Conservation (phyloP, 1,140 invertebrate species). For the Dreissena polymorpha region DNA sequence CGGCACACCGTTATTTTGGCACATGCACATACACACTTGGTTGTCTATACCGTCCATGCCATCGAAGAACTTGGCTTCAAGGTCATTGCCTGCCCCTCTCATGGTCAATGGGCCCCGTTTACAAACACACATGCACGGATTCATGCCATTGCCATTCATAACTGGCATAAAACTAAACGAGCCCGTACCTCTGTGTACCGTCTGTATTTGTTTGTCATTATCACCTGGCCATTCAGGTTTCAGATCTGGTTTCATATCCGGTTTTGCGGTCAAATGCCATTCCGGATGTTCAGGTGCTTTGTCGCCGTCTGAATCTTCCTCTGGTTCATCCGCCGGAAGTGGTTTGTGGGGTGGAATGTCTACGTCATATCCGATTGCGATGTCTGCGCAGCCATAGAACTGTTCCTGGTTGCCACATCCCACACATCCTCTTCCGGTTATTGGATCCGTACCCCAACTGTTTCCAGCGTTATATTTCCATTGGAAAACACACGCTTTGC, state of each 20-base stretch:
- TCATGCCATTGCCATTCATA: slow-evolving; percentile 51
- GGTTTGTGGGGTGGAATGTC: slow-evolving; percentile 37
- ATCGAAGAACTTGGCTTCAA: slow-evolving; percentile 45
- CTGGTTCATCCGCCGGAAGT: slow-evolving; percentile 49
- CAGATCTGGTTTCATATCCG: neutral
- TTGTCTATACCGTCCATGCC: slow-evolving; percentile 43
- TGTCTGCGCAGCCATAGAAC: slow-evolving; percentile 75
- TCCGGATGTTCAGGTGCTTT: slow-evolving; percentile 3
- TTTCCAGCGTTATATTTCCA: slow-evolving; percentile 78
- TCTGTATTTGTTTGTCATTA: slow-evolving; percentile 32
- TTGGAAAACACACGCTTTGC: slow-evolving; percentile 77
- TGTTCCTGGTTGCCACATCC: slow-evolving; percentile 75
- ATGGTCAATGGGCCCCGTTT: slow-evolving; percentile 41
- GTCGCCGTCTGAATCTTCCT: slow-evolving; percentile 30
- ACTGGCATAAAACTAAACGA: slow-evolving; percentile 52
- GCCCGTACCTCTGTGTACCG: slow-evolving; percentile 8
- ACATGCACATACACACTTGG: slow-evolving; percentile 58
- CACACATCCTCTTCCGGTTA: slow-evolving; percentile 64
- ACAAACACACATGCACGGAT: slow-evolving; percentile 53
- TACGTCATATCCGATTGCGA: slow-evolving; percentile 72
- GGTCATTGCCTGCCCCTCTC: neutral
- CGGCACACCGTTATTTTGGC: slow-evolving; percentile 32
- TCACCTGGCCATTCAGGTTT: slow-evolving; percentile 7
- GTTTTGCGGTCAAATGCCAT: slow-evolving; percentile 29
- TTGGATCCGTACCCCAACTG: slow-evolving; percentile 71